Evolutionary conservation across 2,888 invertebrate genomes (phyloP).

Genomic region (Merodon equestris): DNA sequence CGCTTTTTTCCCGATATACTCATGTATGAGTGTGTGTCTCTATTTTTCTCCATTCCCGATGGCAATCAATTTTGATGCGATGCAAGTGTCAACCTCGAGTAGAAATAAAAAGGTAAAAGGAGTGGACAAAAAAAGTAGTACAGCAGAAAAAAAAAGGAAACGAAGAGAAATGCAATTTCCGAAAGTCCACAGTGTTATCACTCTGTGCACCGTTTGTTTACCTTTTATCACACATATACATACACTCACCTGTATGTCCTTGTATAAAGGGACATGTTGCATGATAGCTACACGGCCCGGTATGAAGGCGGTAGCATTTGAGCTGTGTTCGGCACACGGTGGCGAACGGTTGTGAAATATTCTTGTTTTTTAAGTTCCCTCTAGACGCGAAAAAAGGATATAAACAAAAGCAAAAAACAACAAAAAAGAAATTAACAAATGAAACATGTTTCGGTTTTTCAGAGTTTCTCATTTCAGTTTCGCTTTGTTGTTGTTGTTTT

Average conservation of each 20-base stretch:
- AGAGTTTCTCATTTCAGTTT: no score
- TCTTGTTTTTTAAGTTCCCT: constrained; percentile 24
- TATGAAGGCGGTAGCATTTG: background rate
- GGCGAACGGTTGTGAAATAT: constrained; percentile 31
- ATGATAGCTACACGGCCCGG: constrained; percentile 32
- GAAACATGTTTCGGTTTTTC: constrained; percentile 1
- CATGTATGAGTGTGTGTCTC: constrained; percentile 32
- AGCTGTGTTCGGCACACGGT: constrained; percentile 8
- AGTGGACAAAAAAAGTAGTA: no score
- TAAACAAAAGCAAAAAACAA: constrained; percentile 3
- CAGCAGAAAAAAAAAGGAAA: background rate
- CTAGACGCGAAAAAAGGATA: no score
- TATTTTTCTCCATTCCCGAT: constrained; percentile 35
- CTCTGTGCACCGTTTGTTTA: constrained; percentile 60
- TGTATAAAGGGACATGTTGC: constrained; percentile 34
- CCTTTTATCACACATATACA: constrained; percentile 50
- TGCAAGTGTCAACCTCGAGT: constrained; percentile 61
- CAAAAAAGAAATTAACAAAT: constrained; percentile 3
- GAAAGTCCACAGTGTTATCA: constrained; percentile 66
- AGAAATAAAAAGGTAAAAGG: constrained; percentile 15
- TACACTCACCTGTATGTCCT: no score
- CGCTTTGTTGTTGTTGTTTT: background rate
- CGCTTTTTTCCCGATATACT: constrained; percentile 18
- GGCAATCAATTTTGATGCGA: constrained; percentile 65
- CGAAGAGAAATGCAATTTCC: constrained; percentile 57